Base-by-base conservation (phyloP, 1,140 invertebrate genomes). In the Drosophila leontia region DNA sequence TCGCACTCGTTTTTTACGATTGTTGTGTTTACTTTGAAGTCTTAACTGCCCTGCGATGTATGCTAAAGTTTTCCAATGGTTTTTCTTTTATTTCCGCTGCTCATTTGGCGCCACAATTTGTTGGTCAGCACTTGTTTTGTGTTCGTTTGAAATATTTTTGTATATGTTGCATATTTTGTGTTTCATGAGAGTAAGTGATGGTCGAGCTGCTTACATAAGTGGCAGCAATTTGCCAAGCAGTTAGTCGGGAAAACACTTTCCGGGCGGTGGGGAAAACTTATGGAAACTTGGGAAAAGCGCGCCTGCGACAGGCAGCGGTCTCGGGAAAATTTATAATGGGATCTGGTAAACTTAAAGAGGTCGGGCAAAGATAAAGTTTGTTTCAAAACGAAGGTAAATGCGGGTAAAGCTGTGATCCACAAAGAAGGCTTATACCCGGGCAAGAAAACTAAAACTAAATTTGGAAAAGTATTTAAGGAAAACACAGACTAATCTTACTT, bases 21-120 rank as follows among this genome's bases (percentile, higher is more conserved):
- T 83, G 75, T 76, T 63, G 67, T 76, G 74, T 68, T 77, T 77
- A 53, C 81, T 84, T 84, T 84, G 81, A 83, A 80, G 65, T 84
- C 70, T 62, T 58, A 75, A 81, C 78, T 70, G 58, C 65, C 75
- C 58, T 50, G 47, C 47, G 55, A 70, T 75, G 78, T 80, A 75
- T 75, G 75, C 75, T 78, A 70, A 71, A 78, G 63, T 78, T 56
- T 75, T 23, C 11, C 53, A 17, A 45, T 61, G 57, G 0, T 8
- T 55, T 68, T 70, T 47, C 34, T 70, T 39, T 42, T 37, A 34
- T 65, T 44, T 68, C 71, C 13, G 61, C 59, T 74, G 75, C 67
- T 83, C 80, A 79, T 83, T 83, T 83, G 75, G 69, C 69, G 75
- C 80, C 75, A 63, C 75, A 32, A 32, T 78, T 70, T 70, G 6